These are phyloP conservation scores for Clanis bilineata DNA, from an alignment of 2,888 invertebrate genomes.

Conservation along the genomic window DNA sequence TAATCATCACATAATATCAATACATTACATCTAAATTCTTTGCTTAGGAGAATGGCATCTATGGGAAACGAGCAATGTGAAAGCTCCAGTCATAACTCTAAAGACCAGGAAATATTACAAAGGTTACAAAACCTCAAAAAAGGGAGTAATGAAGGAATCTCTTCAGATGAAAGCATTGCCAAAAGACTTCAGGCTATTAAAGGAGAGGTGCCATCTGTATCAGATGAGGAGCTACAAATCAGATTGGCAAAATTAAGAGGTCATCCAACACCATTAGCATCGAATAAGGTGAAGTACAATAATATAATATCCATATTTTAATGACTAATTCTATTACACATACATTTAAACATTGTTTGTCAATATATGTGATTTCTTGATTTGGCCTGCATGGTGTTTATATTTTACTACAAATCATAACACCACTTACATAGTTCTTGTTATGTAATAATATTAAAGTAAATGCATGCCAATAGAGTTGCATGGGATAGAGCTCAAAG, in stretches of 20 bases:
- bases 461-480: too few species aligned
- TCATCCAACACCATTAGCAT: slow-evolving; percentile 53
- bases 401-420: too few species aligned
- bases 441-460: too few species aligned
- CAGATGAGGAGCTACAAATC: slow-evolving; percentile 84
- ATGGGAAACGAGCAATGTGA: slow-evolving; percentile 11
- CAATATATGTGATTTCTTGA: too few species aligned
- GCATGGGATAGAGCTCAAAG: too few species aligned
- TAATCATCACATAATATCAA: not conserved
- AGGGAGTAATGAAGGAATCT: slow-evolving; percentile 53
- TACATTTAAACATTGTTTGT: too few species aligned
- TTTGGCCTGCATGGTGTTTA: too few species aligned
- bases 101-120: slow-evolving; percentile 84
- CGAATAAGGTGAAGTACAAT: slow-evolving; percentile 47
- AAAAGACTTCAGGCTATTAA: slow-evolving; percentile 60
- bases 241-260: slow-evolving; percentile 87
- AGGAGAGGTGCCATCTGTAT: slow-evolving; percentile 65
- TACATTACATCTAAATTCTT: not conserved
- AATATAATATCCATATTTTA: not conserved
- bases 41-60: slow-evolving; percentile 38
- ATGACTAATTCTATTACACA: too few species aligned
- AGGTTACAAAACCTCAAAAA: slow-evolving; percentile 86
- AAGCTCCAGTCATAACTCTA: slow-evolving; percentile 51
- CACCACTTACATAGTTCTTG: too few species aligned
- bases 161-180: slow-evolving; percentile 44